Base-by-base conservation (phyloP, 2,888 invertebrate species). In the Oscheius sp. region DNA sequence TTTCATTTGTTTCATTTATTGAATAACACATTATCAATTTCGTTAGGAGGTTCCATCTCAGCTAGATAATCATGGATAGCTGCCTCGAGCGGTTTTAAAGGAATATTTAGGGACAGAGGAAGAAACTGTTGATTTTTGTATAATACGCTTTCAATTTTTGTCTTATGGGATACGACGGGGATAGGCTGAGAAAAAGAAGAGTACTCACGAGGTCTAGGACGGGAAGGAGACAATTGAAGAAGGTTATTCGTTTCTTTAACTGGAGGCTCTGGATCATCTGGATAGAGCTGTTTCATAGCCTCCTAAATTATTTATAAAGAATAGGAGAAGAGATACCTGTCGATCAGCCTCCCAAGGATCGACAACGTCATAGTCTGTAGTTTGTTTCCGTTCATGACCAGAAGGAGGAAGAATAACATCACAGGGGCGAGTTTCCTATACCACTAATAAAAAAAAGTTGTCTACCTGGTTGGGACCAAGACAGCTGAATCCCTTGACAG, bases 341-440 rank as follows among this genome's bases (percentile, higher is more conserved):
- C 83, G 62, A 54, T 85, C 85, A n/a, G 80, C 82, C 44, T 77
- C 82, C 78, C 80, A 85, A 12, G 85, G 85, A 68, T 84, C 84
- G 8, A 73, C 63, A n/a, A 74, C 68, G 50, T 84, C 83, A 66
- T 82, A 83, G 51, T 76, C 74, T 6, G 59, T 41, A 9, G 17
- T 14, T 12, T 45, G 9, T 44, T 62, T 50, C 24, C 28, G 22
- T 20, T 28, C 9, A 28, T 17, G 24, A 9, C 41, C 47, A 26
- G 47, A 38, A 8, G 44, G 44, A 22, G 61, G 33, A 2, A 47
- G 22, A 51, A 66, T 44, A 26, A 56, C 62, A n/a, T 66, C 54
- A 20, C 74, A 74, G 1, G 72, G 68, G 9, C 65, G 67, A 12
- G 67, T 70, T 45, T 74, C 74, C 74, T 74, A 33, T 36, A 2